phyloP scores from a whole-genome alignment of 2,797 vertebrate species.

The Harpagifer antarcticus region DNA sequence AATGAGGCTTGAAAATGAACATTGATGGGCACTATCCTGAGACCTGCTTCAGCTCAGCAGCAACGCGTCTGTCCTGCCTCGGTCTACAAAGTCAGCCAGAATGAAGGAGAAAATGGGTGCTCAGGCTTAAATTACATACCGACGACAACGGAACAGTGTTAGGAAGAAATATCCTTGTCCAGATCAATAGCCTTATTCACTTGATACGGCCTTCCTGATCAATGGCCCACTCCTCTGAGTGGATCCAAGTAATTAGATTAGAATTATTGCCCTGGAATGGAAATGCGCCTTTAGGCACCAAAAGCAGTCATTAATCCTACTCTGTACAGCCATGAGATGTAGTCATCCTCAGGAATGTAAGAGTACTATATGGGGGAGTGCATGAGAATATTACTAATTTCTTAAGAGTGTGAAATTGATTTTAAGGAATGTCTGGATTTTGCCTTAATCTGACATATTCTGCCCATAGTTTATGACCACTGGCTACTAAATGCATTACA shows the following conservation, averaged over 20 bases:
- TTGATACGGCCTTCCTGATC: conserved; percentile 79
- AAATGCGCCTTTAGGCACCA: conserved; percentile 78
- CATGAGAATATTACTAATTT: conserved; percentile 77
- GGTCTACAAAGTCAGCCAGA: conserved; percentile 56
- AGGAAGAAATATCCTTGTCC: conserved; percentile 79
- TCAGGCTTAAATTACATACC: conserved; percentile 70
- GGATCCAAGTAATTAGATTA: conserved; percentile 86
- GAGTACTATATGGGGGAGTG: conserved; percentile 62
- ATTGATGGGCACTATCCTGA: conserved; percentile 49
- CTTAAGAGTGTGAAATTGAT: conserved; percentile 81
- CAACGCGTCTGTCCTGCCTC: conserved; percentile 32
- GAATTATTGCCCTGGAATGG: conserved; percentile 82
- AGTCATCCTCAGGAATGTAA: conserved; percentile 75
- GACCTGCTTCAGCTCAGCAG: conserved; percentile 40
- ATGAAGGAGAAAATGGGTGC: conserved; percentile 45
- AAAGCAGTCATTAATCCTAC: conserved; percentile 81
- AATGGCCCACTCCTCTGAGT: conserved; percentile 80
- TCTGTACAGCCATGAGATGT: conserved; percentile 71
- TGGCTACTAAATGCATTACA: conserved; percentile 49
- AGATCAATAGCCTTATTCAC: conserved; percentile 79
- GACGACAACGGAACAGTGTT: conserved; percentile 72
- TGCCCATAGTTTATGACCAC: conserved; percentile 46
- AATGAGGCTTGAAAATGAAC: conserved; percentile 76
- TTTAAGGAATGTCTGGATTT: conserved; percentile 70
- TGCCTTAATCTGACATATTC: conserved; percentile 71